Evolutionary conservation across 1,140 invertebrate genomes (phyloP).

Genomic region (Bombus affinis): DNA sequence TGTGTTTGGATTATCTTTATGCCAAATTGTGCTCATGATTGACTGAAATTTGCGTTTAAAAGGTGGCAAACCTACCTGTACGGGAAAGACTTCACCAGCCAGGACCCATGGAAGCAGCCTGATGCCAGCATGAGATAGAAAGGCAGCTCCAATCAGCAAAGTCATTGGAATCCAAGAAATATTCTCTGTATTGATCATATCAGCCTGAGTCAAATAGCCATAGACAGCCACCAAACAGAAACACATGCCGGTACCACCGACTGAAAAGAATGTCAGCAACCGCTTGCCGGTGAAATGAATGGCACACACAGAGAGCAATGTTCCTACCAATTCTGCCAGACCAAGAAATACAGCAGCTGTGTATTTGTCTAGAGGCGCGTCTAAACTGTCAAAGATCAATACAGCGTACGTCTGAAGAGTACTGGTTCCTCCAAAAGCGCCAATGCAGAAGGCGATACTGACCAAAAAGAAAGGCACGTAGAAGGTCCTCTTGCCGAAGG

Average conservation of each 20-base stretch:
- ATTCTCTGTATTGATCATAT: constrained; percentile 67
- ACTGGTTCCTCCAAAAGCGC: constrained; percentile 88
- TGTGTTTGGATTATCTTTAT: neutral
- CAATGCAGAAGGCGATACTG: constrained; percentile 86
- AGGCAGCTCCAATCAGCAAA: constrained; percentile 86
- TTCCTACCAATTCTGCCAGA: constrained; percentile 86
- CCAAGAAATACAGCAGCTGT: constrained; percentile 88
- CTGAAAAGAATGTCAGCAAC: constrained; percentile 86
- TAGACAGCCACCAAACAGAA: constrained; percentile 85
- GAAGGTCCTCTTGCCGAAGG: constrained; percentile 84
- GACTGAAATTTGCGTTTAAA: neutral
- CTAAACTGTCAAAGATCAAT: constrained; percentile 86
- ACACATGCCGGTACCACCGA: constrained; percentile 84
- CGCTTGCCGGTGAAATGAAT: constrained; percentile 89
- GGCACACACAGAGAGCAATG: constrained; percentile 84
- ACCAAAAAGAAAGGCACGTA: constrained; percentile 86
- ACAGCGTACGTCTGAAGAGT: constrained; percentile 89
- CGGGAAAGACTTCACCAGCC: constrained; percentile 86
- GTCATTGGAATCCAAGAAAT: constrained; percentile 87
- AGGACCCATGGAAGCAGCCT: constrained; percentile 90
- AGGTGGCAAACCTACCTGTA: constrained; percentile 55
- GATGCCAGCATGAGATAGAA: constrained; percentile 87
- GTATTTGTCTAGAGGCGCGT: constrained; percentile 88
- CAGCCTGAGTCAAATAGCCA: constrained; percentile 76
- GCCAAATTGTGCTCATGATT: rapidly evolving